phyloP scores from a whole-genome alignment of 2,113 vertebrate genomes.

The Ochotona princeps region DNA sequence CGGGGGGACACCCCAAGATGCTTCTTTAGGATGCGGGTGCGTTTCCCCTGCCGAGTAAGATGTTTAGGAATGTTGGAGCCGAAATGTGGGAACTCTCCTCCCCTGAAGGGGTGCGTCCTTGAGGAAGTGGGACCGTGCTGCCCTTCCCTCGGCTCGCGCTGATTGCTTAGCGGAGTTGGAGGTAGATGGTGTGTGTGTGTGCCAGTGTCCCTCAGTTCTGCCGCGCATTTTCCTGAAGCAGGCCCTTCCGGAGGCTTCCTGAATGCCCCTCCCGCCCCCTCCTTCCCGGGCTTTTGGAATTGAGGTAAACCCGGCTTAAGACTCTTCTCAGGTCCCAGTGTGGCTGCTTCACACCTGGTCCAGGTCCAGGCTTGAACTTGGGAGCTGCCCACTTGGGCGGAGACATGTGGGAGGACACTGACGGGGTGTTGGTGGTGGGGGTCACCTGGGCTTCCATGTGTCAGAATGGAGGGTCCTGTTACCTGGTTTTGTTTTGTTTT shows the following conservation, averaged over 20 bases:
- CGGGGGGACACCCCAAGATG: background rate
- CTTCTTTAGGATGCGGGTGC: background rate
- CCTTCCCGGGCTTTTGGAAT: background rate
- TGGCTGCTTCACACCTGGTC: background rate
- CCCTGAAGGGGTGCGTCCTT: background rate
- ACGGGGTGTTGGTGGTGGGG: background rate
- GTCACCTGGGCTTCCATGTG: background rate
- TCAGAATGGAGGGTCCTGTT: background rate
- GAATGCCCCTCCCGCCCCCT: background rate
- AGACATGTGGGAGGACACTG: background rate
- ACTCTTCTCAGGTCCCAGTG: background rate
- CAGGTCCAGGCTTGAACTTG: background rate
- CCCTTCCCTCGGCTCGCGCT: rapidly evolving
- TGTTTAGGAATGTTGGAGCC: slow-evolving; percentile 46
- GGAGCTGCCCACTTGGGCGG: background rate
- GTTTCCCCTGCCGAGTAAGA: background rate
- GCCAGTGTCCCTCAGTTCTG: background rate
- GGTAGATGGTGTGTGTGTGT: background rate
- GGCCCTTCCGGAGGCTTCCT: background rate
- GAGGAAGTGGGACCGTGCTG: slow-evolving; percentile 47
- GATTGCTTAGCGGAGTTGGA: background rate
- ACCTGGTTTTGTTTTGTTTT: background rate
- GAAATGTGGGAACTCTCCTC: background rate
- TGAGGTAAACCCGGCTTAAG: background rate
- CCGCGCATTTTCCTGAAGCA: background rate